Percentiles rank a stretch among this genome's conserved stretches.
These are phyloP conservation scores for Hepsetus odoe DNA, from an alignment of 2,113 vertebrate genomes.

Conservation along the genomic window DNA sequence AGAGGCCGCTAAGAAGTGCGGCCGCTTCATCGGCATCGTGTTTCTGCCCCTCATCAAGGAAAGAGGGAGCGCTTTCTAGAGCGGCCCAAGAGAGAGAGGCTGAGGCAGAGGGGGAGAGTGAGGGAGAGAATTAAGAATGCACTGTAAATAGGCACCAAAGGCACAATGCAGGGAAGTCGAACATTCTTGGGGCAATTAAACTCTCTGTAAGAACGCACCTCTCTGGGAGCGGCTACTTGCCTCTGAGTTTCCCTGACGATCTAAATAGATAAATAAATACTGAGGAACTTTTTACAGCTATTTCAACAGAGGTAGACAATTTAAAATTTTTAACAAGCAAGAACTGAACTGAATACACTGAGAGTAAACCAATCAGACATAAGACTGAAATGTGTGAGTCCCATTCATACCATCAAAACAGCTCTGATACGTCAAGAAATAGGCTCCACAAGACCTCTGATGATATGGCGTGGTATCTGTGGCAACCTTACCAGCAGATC, in stretches of 20 bases:
- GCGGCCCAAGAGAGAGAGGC: conserved; percentile 72
- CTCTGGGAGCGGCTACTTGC: conserved; percentile 25
- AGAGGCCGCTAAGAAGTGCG: conserved; percentile 75
- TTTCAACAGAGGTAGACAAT: background rate
- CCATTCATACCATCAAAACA: too few relatives aligned
- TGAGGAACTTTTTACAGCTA: background rate
- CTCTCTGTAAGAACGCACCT: conserved; percentile 27
- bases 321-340: background rate
- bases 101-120: conserved; percentile 38
- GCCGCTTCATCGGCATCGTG: conserved; percentile 77
- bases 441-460: too few relatives aligned
- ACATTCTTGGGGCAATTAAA: conserved; percentile 58
- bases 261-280: conserved; percentile 18
- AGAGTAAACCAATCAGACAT: too few relatives aligned
- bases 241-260: conserved; percentile 32
- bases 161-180: conserved; percentile 72
- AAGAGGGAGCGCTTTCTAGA: conserved; percentile 68
- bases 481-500: too few relatives aligned
- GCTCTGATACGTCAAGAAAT: too few relatives aligned
- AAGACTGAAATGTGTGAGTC: too few relatives aligned
- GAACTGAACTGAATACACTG: background rate
- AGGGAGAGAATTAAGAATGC: conserved; percentile 74
- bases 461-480: too few relatives aligned
- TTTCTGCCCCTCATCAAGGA: conserved; percentile 79
- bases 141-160: conserved; percentile 72